Conservation (phyloP, 1,140 invertebrate genomes). For the Zaprionus camerounensis region DNA sequence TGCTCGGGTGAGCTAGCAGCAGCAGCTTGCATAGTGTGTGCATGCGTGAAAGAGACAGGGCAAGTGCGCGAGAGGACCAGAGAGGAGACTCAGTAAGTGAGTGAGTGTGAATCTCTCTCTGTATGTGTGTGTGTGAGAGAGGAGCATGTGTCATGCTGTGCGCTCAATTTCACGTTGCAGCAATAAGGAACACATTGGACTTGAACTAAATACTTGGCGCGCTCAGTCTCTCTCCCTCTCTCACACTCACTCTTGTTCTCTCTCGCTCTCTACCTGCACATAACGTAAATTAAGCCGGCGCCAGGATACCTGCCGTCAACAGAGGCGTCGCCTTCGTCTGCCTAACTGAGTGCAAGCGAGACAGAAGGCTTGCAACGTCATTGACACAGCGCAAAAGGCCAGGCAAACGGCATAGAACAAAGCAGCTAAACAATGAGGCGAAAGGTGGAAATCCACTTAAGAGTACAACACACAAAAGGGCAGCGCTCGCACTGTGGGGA, state of each 20-base stretch:
- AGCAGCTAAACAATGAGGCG: constrained; percentile 51
- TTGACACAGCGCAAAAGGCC: constrained; percentile 60
- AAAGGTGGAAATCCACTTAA: constrained; percentile 83
- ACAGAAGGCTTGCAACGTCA: constrained; percentile 78
- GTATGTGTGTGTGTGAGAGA: constrained; percentile 1
- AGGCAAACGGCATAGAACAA: constrained; percentile 51
- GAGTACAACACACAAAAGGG: constrained; percentile 45
- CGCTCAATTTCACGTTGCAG: constrained; percentile 52
- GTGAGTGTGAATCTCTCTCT: constrained; percentile 14
- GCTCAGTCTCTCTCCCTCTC: neutral
- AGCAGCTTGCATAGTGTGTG: constrained; percentile 15
- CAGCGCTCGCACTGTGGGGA: constrained; percentile 36
- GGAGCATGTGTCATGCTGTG: constrained; percentile 46
- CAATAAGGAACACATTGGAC: constrained; percentile 66
- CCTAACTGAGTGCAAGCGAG: constrained; percentile 38
- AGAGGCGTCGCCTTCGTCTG: constrained; percentile 4
- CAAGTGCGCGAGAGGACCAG: constrained; percentile 1
- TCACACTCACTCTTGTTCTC: neutral
- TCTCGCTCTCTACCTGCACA: constrained; percentile 52
- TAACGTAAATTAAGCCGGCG: constrained; percentile 78
- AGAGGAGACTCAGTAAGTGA: neutral
- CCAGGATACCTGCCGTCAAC: constrained; percentile 76
- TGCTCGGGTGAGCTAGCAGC: constrained; percentile 49
- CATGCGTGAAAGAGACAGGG: neutral
- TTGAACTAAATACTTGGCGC: constrained; percentile 66